A percentile compares a stretch with the other conserved stretches of the same genome.
phyloP scores from a whole-genome alignment of 2,888 invertebrate species.

The Ametastegia equiseti region DNA sequence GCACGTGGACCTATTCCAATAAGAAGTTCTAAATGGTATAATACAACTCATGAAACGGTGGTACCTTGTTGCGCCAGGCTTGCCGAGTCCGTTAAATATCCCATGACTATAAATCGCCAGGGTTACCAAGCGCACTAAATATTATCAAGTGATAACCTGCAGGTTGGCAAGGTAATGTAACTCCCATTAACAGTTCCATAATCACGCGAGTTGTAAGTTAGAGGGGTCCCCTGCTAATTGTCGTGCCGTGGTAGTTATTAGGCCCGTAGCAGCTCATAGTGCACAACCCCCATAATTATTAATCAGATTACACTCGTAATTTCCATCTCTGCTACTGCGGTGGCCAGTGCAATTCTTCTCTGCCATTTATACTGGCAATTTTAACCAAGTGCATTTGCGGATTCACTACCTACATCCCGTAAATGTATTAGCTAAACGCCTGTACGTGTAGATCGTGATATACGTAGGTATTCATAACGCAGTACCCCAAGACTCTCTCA shows the following conservation, averaged over 20 bases:
- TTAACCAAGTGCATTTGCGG: constrained; percentile 5
- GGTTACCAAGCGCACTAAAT: constrained; percentile 54
- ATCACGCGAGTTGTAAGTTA: constrained; percentile 56
- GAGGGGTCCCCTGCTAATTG: constrained; percentile 56
- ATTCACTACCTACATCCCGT: not conserved
- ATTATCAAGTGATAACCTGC: constrained; percentile 58
- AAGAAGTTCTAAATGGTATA: constrained; percentile 7
- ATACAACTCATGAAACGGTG: constrained; percentile 31
- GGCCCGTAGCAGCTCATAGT: constrained; percentile 48
- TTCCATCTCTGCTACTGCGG: constrained; percentile 34
- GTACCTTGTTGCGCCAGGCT: constrained; percentile 39
- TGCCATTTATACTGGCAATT: constrained; percentile 8
- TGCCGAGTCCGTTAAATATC: constrained; percentile 45
- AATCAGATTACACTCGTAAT: constrained; percentile 48
- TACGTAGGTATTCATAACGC: not conserved
- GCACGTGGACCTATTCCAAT: not conserved
- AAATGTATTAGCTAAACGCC: not conserved
- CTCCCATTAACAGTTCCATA: constrained; percentile 53
- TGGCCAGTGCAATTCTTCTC: constrained; percentile 18
- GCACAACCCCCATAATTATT: constrained; percentile 52
- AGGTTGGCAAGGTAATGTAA: constrained; percentile 55
- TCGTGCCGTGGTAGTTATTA: constrained; percentile 54
- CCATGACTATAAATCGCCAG: constrained; percentile 45
- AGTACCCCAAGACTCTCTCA: constrained; percentile 17
- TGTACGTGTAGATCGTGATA: not conserved